Base-by-base conservation (phyloP, 2,113 vertebrate species). In the Dolichotis patagonum region DNA sequence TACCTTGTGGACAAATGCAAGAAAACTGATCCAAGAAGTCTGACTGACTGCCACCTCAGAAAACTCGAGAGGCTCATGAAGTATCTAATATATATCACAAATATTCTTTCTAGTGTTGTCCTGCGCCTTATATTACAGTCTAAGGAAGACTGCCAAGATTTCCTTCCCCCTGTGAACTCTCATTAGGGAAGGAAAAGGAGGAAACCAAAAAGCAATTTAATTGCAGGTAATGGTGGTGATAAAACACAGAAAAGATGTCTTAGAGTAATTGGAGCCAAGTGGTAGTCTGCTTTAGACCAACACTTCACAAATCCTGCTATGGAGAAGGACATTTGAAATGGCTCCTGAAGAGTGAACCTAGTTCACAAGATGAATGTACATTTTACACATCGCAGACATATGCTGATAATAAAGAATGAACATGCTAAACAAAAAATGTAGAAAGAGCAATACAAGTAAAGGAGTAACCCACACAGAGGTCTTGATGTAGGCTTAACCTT, bases 171-270 rank as follows among this genome's bases (percentile, higher is more conserved):
- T 16, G 11, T 56, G 52, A 91, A 5, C 46, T 62, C 78, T 32
- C n/a, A 28, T 83, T 60, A 52, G 16, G 9, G 24, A 0, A 12
- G 0, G 0, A 14, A 26, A 7, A 22, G 77, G 28, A 24, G 0
- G 28, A 46, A 73, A 46, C 12, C 14, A 71, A 77, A 35, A 41
- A 32, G n/a, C 46, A 38, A 35, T 56, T 22, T 20, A 38, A 22
- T 62, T 62, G 9, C 71, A 60, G 58, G 16, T 62, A 8, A 19
- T 10, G 10, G 49, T 35, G 26, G 5, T 63, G 17, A n/a, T 49
- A 41, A 41, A 56, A 20, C 77, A 12, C 26, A 90, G n/a, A 92
- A 24, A 77, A 35, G 1, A 63, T 58, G 9, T 52, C 0, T n/a
- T 22, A 20, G 24, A 35, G 19, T 83, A 46, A 49, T 32, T 26